These are phyloP conservation scores for Morpho deidamia DNA, from an alignment of 2,888 invertebrate species.

Conservation along the genomic window DNA sequence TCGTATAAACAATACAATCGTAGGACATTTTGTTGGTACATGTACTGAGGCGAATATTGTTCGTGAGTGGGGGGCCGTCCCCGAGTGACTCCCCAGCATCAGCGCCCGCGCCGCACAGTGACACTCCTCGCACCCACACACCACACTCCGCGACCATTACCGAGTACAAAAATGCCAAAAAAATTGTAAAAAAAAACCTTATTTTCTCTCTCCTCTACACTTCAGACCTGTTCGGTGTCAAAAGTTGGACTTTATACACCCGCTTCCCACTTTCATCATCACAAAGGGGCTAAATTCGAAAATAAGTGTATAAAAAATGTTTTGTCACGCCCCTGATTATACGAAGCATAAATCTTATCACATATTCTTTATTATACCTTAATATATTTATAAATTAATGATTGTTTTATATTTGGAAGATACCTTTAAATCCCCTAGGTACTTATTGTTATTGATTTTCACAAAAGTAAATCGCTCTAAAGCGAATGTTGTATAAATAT, in stretches of 20 bases:
- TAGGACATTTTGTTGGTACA: slow-evolving; percentile 75
- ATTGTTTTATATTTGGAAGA: slow-evolving; percentile 15
- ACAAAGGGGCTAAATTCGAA: slow-evolving; percentile 15
- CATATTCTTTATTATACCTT: slow-evolving; percentile 16
- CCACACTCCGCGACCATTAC: slow-evolving; percentile 47
- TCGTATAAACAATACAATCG: slow-evolving; percentile 47
- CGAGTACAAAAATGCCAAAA: slow-evolving; percentile 79
- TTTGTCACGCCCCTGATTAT: slow-evolving; percentile 2
- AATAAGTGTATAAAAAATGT: neutral
- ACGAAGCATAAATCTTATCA: slow-evolving; percentile 7
- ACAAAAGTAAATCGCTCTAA: slow-evolving; percentile 42
- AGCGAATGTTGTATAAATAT: slow-evolving; percentile 59
- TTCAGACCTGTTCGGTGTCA: slow-evolving; percentile 35
- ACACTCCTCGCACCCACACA: slow-evolving; percentile 20
- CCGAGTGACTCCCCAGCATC: slow-evolving; percentile 40
- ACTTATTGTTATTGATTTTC: slow-evolving; percentile 65
- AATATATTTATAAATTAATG: slow-evolving; percentile 20
- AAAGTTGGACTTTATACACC: slow-evolving; percentile 14
- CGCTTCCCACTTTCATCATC: slow-evolving; percentile 23
- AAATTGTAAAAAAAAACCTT: slow-evolving; percentile 37
- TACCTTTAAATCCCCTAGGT: slow-evolving; percentile 44
- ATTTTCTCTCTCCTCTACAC: slow-evolving; percentile 37
- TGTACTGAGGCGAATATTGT: slow-evolving; percentile 69
- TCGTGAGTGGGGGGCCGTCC: slow-evolving; percentile 53
- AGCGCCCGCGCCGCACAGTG: slow-evolving; percentile 42